Base-by-base conservation (phyloP, 2,113 vertebrate genomes). In the Pollachius pollachius region DNA sequence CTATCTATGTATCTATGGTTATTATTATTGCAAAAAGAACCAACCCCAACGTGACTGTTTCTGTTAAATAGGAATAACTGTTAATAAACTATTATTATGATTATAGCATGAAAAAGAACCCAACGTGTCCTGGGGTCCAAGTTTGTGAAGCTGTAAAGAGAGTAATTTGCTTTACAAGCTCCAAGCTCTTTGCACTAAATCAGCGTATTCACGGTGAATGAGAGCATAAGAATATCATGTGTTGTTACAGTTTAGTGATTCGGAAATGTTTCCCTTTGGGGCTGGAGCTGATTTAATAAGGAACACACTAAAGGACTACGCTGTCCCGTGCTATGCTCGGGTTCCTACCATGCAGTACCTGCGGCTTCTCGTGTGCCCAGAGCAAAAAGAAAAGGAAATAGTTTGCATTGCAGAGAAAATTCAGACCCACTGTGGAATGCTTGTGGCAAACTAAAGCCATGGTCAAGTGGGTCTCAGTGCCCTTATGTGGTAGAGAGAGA, bases 391-490 rank as follows among this genome's bases (percentile, higher is more conserved):
- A 76, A 71, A 34, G 65, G 58, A 60, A 21, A 62, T 61, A 63
- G 79, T 56, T 27, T 58, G 34, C 48, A 68, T 48, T 74, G 63
- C 70, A 1, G 18, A 27, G 30, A 65, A 34, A 77, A 64, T 37
- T 37, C 27, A 52, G 56, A 27, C 69, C 48, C n/a, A 52, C 52
- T 59, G 27, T 21, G 63, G 77, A 63, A 83, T 80, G 74, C 67
- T 76, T 72, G 76, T 67, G 65, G 83, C 68, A 79, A 70, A 62
- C 68, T 8, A 16, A 69, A 60, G 64, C 79, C 73, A 72, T 74
- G 78, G 72, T 77, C 52, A 85, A 84, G 84, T 74, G 74, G 56
- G 41, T 77, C 79, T 83, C 71, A 82, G 84, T 75, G 52, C 72
- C 23, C 37, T 59, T 68, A 80, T 81, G 88, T 85, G 80, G 82